These are phyloP conservation scores for Bombus breviceps DNA, from an alignment of 1,140 invertebrate genomes.

Conservation along the genomic window DNA sequence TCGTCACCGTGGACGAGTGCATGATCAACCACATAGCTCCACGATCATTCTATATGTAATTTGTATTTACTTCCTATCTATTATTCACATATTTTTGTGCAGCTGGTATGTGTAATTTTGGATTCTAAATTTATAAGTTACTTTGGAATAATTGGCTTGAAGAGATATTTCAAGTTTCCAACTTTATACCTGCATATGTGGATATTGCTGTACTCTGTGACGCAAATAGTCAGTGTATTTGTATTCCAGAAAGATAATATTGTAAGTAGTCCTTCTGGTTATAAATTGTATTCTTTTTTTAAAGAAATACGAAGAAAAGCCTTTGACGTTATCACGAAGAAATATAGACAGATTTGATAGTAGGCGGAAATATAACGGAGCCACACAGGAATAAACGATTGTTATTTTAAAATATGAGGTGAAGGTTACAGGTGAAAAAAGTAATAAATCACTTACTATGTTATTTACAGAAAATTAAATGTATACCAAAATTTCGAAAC, in stretches of 20 bases:
- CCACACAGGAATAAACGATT: background rate
- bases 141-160: background rate
- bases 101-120: background rate
- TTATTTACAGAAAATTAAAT: background rate
- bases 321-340: background rate
- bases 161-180: background rate
- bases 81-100: background rate
- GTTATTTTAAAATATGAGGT: background rate
- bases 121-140: background rate
- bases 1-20: slow-evolving; percentile 11
- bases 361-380: background rate
- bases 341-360: background rate
- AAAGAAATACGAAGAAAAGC: background rate
- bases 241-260: background rate
- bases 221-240: background rate
- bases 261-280: too few species aligned
- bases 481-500: background rate
- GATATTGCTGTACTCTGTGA: background rate
- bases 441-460: too few species aligned
- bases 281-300: background rate
- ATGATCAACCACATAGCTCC: background rate
- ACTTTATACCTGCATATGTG: background rate
- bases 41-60: background rate
- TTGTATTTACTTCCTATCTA: background rate
- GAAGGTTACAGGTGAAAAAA: background rate